Conservation (phyloP, 1,140 invertebrate genomes). For the Mesaphorura yosii region DNA sequence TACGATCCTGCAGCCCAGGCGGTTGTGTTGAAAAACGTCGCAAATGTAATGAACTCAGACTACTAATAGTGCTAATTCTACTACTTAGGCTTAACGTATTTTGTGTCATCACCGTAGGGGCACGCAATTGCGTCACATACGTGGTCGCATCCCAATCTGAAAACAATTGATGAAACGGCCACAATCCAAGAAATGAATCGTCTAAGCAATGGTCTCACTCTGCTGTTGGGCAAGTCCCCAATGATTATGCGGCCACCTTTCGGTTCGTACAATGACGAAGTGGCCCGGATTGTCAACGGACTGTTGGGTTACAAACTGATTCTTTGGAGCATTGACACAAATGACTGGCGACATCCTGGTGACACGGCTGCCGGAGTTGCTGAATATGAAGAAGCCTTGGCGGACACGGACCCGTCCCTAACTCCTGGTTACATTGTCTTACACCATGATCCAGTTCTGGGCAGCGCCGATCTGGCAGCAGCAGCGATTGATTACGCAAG, state of each 20-base stretch:
- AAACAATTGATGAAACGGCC: background rate
- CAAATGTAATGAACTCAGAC: background rate
- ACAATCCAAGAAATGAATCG: background rate
- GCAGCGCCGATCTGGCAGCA: background rate
- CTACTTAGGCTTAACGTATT: background rate
- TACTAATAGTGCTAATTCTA: background rate
- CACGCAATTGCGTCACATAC: background rate
- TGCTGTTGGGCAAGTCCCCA: background rate
- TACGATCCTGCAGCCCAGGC: background rate
- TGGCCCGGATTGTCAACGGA: background rate
- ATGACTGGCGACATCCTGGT: constrained; percentile 3
- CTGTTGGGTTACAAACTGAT: background rate
- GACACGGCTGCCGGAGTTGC: background rate
- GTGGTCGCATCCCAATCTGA: background rate
- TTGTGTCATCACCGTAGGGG: background rate
- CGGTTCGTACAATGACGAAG: background rate
- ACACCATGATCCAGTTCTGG: background rate
- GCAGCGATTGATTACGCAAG: background rate
- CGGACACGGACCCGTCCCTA: background rate
- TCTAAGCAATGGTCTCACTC: background rate
- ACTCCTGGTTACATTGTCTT: constrained; percentile 1
- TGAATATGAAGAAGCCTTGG: background rate
- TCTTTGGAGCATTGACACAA: background rate
- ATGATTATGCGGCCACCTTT: background rate
- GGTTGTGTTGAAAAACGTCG: background rate